phyloP scores from a whole-genome alignment of 2,113 vertebrate genomes.

The Drymodes brunneopygia region DNA sequence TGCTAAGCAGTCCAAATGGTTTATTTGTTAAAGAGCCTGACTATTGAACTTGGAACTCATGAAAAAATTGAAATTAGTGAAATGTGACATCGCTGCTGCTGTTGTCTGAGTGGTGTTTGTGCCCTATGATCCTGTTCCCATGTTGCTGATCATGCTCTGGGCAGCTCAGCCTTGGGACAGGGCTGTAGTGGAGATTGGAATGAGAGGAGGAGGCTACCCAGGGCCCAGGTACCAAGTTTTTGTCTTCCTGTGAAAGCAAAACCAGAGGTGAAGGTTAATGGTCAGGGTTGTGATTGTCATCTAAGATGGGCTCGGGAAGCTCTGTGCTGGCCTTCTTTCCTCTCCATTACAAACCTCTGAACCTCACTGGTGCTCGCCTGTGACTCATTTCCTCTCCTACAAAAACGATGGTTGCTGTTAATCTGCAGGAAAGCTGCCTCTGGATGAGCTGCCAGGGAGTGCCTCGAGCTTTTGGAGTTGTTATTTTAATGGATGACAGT shows the following conservation, averaged over 20 bases:
- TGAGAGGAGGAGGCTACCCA: background rate
- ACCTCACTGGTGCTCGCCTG: background rate
- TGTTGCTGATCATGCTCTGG: accelerated
- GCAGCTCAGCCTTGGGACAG: background rate
- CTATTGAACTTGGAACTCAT: background rate
- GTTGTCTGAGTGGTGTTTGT: background rate
- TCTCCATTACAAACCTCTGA: background rate
- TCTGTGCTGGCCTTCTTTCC: background rate
- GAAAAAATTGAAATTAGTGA: background rate
- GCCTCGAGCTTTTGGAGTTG: background rate
- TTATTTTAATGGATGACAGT: background rate
- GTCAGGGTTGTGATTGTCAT: background rate
- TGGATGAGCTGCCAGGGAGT: background rate
- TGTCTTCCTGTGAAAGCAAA: background rate
- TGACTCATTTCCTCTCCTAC: conserved; percentile 37
- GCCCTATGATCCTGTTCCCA: background rate
- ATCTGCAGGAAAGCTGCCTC: background rate
- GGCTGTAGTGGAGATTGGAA: accelerated
- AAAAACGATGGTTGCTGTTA: background rate
- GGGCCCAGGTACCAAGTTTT: background rate
- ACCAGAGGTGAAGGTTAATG: background rate
- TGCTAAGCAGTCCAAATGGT: background rate
- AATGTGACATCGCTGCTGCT: background rate
- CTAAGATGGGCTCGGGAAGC: background rate
- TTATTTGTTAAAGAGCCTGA: background rate